phyloP scores from a whole-genome alignment of 1,140 invertebrate species.

The Drosophila guanche region DNA sequence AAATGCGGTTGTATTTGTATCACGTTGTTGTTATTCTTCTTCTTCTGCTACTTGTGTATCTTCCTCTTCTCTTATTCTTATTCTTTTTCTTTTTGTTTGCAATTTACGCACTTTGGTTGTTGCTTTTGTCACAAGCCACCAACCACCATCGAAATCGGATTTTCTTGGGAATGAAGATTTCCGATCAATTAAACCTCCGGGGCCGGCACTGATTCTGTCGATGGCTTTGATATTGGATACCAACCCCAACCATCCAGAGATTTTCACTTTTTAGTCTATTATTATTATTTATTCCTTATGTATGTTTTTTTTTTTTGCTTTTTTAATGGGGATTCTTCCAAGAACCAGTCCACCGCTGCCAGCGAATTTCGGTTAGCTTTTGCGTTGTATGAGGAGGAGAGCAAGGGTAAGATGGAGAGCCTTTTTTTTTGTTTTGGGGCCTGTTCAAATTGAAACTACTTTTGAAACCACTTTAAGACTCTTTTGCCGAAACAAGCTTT shows the following conservation, averaged over 20 bases:
- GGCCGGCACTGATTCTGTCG: neutral
- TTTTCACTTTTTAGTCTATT: slow-evolving; percentile 42
- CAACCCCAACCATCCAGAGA: slow-evolving; percentile 7
- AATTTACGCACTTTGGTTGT: slow-evolving; percentile 43
- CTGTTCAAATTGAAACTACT: slow-evolving; percentile 26
- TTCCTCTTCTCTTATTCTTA: too few relatives aligned
- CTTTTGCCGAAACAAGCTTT: slow-evolving; percentile 30
- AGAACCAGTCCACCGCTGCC: too few relatives aligned
- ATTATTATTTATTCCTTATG: slow-evolving; percentile 7
- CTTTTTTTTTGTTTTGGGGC: too few relatives aligned
- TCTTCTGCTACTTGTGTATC: too few relatives aligned
- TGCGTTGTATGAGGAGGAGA: too few relatives aligned
- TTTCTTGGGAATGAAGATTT: slow-evolving; percentile 34
- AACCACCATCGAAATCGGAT: neutral
- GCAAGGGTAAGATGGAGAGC: too few relatives aligned
- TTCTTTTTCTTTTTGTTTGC: slow-evolving; percentile 16
- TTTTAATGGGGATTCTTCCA: neutral
- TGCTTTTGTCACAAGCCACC: slow-evolving; percentile 5
- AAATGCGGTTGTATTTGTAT: too few relatives aligned
- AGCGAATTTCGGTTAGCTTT: too few relatives aligned
- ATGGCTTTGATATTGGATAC: slow-evolving; percentile 8
- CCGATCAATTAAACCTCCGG: slow-evolving; percentile 42
- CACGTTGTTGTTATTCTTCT: too few relatives aligned
- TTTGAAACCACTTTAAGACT: slow-evolving; percentile 21
- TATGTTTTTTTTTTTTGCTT: slow-evolving; percentile 4